phyloP scores from a whole-genome alignment of 2,113 vertebrate genomes.

The Antechinus stuartii region DNA sequence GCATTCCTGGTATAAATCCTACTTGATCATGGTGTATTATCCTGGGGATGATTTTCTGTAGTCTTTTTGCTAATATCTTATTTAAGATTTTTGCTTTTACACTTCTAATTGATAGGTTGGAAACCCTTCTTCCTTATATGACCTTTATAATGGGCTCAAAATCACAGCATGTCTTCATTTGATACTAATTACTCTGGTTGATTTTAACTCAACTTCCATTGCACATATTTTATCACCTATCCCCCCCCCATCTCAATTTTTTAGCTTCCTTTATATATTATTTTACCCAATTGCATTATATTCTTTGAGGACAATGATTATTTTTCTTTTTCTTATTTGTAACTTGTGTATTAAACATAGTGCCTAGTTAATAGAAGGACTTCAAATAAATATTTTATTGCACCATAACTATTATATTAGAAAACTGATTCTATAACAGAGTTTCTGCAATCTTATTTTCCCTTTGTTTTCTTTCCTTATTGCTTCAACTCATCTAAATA shows the following conservation, averaged over 20 bases:
- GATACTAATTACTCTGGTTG: background rate
- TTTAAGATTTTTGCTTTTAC: background rate
- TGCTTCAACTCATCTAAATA: background rate
- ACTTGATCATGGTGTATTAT: no score
- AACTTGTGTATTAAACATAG: background rate
- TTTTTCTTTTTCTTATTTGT: background rate
- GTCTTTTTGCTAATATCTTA: no score
- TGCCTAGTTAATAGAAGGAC: background rate
- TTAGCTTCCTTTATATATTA: background rate
- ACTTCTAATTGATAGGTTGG: background rate
- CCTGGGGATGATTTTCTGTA: no score
- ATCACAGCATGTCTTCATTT: background rate
- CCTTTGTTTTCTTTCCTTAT: background rate
- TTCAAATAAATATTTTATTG: background rate
- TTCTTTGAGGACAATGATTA: background rate
- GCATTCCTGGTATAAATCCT: no score
- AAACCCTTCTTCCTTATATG: fast-evolving
- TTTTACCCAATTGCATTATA: background rate
- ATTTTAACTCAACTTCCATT: background rate
- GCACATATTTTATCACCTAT: background rate
- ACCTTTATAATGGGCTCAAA: background rate
- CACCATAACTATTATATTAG: background rate
- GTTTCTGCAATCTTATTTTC: background rate
- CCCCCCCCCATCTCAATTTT: background rate
- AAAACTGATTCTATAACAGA: background rate